Evolutionary conservation across 2,113 vertebrate genomes (phyloP).

Genomic region (Asarcornis scutulata): DNA sequence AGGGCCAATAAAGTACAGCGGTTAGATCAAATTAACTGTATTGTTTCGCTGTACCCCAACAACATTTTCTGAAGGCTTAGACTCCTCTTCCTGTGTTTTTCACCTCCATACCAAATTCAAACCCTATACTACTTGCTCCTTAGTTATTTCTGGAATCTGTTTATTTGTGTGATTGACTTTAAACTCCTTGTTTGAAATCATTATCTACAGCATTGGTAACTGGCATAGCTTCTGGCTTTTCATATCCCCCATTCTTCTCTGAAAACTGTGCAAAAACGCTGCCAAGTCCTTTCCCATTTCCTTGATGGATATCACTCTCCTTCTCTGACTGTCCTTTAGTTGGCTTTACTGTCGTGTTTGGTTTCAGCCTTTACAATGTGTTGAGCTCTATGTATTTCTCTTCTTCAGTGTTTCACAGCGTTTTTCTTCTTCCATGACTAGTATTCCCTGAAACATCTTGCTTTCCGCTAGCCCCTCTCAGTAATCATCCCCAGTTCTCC

Average conservation of each 20-base stretch:
- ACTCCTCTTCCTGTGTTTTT: neutral
- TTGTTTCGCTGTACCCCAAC: neutral
- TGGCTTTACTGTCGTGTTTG: neutral
- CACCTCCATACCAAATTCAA: neutral
- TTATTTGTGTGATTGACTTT: neutral
- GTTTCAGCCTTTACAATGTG: neutral
- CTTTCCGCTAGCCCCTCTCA: accelerated
- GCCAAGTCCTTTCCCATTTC: neutral
- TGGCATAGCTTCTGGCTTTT: neutral
- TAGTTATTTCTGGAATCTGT: neutral
- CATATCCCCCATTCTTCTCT: neutral
- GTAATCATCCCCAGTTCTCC: neutral
- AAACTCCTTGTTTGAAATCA: neutral
- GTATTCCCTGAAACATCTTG: neutral
- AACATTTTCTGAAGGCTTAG: neutral
- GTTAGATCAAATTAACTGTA: neutral
- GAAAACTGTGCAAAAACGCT: neutral
- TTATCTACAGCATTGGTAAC: neutral
- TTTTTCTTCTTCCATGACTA: neutral
- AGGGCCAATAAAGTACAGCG: neutral
- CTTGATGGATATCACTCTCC: neutral
- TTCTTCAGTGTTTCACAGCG: neutral
- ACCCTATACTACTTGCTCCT: neutral
- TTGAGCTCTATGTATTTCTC: accelerated
- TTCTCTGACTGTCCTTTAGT: neutral